These are phyloP conservation scores for Chelon labrosus DNA, from an alignment of 2,797 vertebrate species.

Conservation along the genomic window DNA sequence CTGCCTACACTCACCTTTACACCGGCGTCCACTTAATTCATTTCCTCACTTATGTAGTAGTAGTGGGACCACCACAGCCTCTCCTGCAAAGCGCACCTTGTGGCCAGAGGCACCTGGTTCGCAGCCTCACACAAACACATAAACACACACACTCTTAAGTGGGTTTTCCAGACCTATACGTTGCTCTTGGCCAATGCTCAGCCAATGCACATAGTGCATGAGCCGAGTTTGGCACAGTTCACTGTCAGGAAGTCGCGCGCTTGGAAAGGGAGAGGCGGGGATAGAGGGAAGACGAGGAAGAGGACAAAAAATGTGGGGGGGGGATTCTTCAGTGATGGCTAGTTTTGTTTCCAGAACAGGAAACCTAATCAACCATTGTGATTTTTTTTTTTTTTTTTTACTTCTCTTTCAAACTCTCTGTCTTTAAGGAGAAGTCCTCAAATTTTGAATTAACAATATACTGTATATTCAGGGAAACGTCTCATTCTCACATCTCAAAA, in stretches of 20 bases:
- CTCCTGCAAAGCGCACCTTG: slow-evolving; percentile 69
- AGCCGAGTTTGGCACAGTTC: slow-evolving; percentile 50
- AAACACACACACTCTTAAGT: slow-evolving; percentile 61
- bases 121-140: slow-evolving; percentile 66
- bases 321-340: slow-evolving; percentile 1
- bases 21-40: slow-evolving; percentile 72
- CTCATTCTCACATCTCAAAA: background rate
- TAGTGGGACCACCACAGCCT: slow-evolving; percentile 65
- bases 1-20: slow-evolving; percentile 52
- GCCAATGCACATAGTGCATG: slow-evolving; percentile 16
- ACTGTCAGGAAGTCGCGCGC: slow-evolving; percentile 53
- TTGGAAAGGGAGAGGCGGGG: slow-evolving; percentile 26
- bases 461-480: background rate
- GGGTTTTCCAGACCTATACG: slow-evolving; percentile 55
- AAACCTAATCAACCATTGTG: background rate
- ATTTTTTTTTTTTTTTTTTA: background rate
- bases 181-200: slow-evolving; percentile 56
- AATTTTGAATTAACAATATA: no score
- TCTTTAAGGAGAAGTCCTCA: no score
- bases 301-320: background rate
- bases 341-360: background rate
- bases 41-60: slow-evolving; percentile 76
- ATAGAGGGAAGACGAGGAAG: background rate
- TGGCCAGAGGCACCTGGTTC: slow-evolving; percentile 60
- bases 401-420: no score